Evolutionary conservation across 1,140 invertebrate genomes (phyloP), one percentile per base, ranked within the genome.

Genomic region (Ooceraea biroi): DNA sequence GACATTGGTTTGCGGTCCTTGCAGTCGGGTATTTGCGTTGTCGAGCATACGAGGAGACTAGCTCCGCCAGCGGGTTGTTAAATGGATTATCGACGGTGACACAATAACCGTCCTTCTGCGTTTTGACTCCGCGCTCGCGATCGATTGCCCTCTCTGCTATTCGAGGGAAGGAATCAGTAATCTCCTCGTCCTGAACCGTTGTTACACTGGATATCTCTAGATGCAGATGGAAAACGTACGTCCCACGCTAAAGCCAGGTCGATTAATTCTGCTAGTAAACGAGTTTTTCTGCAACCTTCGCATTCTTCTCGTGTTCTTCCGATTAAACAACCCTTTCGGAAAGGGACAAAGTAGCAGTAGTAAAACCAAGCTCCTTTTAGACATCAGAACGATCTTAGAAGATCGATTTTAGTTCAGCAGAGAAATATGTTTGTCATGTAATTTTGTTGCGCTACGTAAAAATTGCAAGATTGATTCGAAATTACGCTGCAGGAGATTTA

Each of bases 61-160:
- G 36, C 36, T 3, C 36, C 25, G 48, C 66, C 19, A 12, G 50
- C 57, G 60, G 52, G 12, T 19, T 72, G 86, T 85, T 88, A 88
- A 88, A 85, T 83, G 55, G 86, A 88, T 88, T 77, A 85, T 71
- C 61, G 55, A 61, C 41, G 17, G 50, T 74, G 3, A 74, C 78
- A 86, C 19, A 69, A 44, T 72, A 46, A 85, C 65, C 46, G 50
- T 5, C 19, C 22, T 80, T 30, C 57, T 63, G 63, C 85, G 63
- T 88, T 87, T 87, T 87, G 76, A 85, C 87, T 87, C 74, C 55
- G 12, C 14, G 36, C 57, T 83, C 57, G 68, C 19, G 25, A 25
- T 57, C 50, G 17, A 72, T 74, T 72, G 44, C 44, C 19, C 5
- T 76, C 27, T 63, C 58, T n/a, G 41, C 1, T 19, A 30, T 19